Evolutionary conservation across 2,797 vertebrate species (phyloP).

Genomic region (Danio jaintianensis): DNA sequence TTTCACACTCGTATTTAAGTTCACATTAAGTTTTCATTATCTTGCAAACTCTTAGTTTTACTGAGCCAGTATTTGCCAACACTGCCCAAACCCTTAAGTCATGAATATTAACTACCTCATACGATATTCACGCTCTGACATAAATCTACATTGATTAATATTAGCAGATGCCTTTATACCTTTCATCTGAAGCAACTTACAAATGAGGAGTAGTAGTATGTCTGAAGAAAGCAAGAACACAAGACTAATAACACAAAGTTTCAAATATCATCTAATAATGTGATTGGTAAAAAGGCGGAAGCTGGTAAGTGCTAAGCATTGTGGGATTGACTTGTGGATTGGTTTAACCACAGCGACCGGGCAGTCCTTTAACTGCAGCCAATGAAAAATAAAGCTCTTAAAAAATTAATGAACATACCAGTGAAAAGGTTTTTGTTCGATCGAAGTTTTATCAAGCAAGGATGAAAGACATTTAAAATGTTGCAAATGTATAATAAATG

Average conservation of each 20-base stretch:
- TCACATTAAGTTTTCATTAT: no score
- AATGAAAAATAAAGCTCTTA: neutral
- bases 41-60: no score
- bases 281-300: neutral
- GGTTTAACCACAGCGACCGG: neutral
- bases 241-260: neutral
- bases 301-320: constrained; percentile 1
- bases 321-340: neutral
- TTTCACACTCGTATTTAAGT: no score
- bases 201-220: neutral
- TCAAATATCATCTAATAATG: neutral
- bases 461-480: neutral
- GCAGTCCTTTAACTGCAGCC: no score
- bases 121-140: no score
- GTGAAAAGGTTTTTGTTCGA: no score
- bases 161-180: no score
- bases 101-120: no score
- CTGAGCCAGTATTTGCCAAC: no score
- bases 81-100: no score
- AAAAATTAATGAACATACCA: neutral
- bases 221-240: neutral
- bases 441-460: neutral
- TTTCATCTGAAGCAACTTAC: no score
- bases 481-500: neutral
- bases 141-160: no score